Evolutionary conservation across 2,888 invertebrate genomes (phyloP).

Genomic region (Epistrophe grossulariae): DNA sequence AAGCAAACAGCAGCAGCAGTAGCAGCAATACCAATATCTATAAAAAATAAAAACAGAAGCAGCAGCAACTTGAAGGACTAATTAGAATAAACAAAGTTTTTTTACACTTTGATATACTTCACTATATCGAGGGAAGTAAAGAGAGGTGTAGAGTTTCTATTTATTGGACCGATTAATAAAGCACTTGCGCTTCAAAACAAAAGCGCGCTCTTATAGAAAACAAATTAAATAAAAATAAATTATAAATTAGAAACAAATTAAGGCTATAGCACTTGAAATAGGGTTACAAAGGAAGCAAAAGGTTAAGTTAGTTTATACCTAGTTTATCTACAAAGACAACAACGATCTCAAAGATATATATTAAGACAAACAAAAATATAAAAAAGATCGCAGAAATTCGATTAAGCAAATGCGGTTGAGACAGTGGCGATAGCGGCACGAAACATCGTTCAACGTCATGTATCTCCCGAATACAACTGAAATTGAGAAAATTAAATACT

Average conservation of each 20-base stretch:
- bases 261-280: slow-evolving; percentile 5
- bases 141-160: background rate
- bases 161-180: slow-evolving; percentile 39
- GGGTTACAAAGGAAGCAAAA: background rate
- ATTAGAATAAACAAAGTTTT: slow-evolving; percentile 41
- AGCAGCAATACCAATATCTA: slow-evolving; percentile 20
- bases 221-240: background rate
- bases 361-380: slow-evolving; percentile 8
- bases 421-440: slow-evolving; percentile 25
- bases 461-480: slow-evolving; percentile 66
- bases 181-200: slow-evolving; percentile 45
- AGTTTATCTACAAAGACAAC: background rate
- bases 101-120: slow-evolving; percentile 35
- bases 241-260: slow-evolving; percentile 20
- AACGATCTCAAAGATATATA: background rate
- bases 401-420: background rate
- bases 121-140: slow-evolving; percentile 1
- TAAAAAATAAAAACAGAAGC: background rate
- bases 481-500: slow-evolving; percentile 33
- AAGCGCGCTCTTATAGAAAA: background rate
- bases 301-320: background rate
- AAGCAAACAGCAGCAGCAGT: slow-evolving; percentile 29
- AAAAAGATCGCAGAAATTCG: slow-evolving; percentile 33
- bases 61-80: slow-evolving; percentile 10
- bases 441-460: slow-evolving; percentile 67